phyloP scores from a whole-genome alignment of 2,113 vertebrate species.

The Calidris pugnax region DNA sequence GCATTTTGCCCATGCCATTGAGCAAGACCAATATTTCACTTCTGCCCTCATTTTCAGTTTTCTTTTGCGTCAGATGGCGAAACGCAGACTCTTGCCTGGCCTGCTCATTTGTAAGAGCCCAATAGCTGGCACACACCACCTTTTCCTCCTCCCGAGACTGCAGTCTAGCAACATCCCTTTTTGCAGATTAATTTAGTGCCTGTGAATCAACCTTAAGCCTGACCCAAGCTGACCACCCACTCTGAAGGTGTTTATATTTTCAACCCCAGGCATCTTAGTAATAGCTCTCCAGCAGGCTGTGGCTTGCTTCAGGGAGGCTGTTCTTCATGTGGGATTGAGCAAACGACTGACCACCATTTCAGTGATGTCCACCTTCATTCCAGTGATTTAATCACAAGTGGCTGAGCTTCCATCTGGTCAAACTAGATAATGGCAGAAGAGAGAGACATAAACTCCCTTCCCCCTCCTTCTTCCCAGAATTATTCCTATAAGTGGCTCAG shows the following conservation, averaged over 20 bases:
- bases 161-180: neutral
- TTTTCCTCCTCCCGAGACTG: neutral
- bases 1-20: neutral
- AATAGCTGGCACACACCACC: neutral
- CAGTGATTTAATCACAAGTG: constrained; percentile 27
- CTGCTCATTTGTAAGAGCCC: neutral
- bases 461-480: neutral
- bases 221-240: constrained; percentile 24
- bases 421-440: neutral
- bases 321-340: neutral
- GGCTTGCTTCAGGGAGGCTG: neutral
- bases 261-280: neutral
- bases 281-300: neutral
- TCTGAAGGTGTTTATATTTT: constrained; percentile 56
- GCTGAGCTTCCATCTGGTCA: constrained; percentile 28
- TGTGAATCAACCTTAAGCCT: constrained; percentile 29
- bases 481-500: neutral
- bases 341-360: constrained; percentile 17
- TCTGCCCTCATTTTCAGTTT: neutral
- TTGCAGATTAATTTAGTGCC: constrained; percentile 49
- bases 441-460: neutral
- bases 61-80: neutral
- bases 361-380: neutral
- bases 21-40: neutral
- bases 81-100: neutral